Evolutionary conservation across 37 sponge, comb jelly and placozoan species (phyloP), one percentile per base, ranked within the genome.

Genomic region (Sycon ciliatum): DNA sequence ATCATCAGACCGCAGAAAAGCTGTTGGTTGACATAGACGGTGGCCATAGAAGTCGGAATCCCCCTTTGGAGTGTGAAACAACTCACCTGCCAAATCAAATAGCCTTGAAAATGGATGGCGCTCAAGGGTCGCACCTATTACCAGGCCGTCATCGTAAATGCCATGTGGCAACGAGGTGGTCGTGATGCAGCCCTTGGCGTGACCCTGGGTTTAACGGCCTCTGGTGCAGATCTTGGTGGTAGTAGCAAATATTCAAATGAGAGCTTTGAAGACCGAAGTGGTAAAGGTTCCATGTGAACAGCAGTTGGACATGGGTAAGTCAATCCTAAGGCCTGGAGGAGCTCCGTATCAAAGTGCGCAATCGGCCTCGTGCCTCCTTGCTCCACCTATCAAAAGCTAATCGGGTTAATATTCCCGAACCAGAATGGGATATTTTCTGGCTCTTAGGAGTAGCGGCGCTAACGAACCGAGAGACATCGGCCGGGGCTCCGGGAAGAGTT

Each of bases 41-140:
- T 84, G 85, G 85, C 85, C 85, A 84, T 84, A 77, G 80, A 84
- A 79, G 85, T 79, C 85, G 85, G 85, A 79, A 84, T 79, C 84
- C 84, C n/a, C 79, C 84, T 78, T 78, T 78, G 84, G 84, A 83
- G 84, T 83, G 84, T 83, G 83, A 78, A 83, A 83, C 84, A 83
- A 83, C 84, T 83, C 84, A 83, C 84, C 84, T 83, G 84, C 84
- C 84, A 75, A 84, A 84, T 79, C 85, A 84, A 84, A 76, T 67
- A 84, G 85, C 85, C 85, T 80, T 84, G 85, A 84, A 84, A 84
- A 84, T 84, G 85, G 85, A 84, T 84, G 85, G n/a, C n/a, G n/a
- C n/a, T n/a, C n/a, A n/a, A n/a, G n/a, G n/a, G n/a, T n/a, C n/a
- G n/a, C n/a, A n/a, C 80, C 85, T n/a, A n/a, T n/a, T n/a, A n/a